Conservation (phyloP, 2,797 vertebrate species). For the Masticophis lateralis region DNA sequence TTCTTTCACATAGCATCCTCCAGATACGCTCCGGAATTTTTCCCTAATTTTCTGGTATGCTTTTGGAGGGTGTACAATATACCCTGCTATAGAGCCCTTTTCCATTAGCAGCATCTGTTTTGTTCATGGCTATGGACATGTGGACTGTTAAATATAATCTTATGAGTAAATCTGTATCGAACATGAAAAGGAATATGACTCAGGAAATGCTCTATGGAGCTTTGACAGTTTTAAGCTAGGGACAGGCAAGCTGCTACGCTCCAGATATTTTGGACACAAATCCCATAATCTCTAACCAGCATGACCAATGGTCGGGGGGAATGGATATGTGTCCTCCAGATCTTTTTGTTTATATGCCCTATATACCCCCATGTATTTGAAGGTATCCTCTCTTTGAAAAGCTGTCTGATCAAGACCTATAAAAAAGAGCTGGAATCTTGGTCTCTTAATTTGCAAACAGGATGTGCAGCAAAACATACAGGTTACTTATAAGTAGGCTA, state of each 20-base stretch:
- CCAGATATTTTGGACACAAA: background rate
- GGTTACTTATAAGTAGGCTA: background rate
- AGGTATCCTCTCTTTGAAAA: background rate
- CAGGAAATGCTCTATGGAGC: background rate
- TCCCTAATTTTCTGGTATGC: background rate
- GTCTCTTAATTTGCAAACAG: background rate
- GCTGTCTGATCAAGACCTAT: background rate
- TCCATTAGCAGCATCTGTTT: background rate
- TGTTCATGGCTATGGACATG: background rate
- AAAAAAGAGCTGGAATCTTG: background rate
- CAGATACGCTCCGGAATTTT: background rate
- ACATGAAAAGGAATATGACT: background rate
- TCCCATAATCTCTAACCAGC: background rate
- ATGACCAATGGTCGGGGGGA: background rate
- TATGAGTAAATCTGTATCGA: background rate
- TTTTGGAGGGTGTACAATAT: background rate
- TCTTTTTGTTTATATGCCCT: background rate
- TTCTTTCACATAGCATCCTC: background rate
- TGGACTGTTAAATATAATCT: background rate
- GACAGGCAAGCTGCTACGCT: background rate
- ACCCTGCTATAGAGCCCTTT: background rate
- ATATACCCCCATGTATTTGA: background rate
- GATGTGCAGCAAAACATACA: background rate
- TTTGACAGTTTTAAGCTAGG: background rate
- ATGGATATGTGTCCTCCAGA: background rate